Evolutionary conservation across 2,888 invertebrate species (phyloP), one percentile per base, ranked within the genome.

Genomic region (Eupithecia centaureata): DNA sequence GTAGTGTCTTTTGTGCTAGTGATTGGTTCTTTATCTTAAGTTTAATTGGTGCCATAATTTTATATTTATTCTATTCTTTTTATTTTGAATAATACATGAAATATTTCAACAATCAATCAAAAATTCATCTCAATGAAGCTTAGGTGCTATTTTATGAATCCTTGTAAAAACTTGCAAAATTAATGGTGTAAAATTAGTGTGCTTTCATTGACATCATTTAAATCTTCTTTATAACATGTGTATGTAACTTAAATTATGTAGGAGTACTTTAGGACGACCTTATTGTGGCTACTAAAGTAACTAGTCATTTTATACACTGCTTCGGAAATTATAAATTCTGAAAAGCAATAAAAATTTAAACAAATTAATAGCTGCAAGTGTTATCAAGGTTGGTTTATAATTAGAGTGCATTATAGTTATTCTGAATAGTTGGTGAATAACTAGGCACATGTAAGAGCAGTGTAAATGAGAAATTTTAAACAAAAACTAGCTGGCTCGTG

Each of bases 21-120:
- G 27, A 61, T 61, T 66, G 65, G 61, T 70, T 68, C 57, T 70
- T 30, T 71, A 64, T 68, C 76, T 79, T 72, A 77, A 76, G 77
- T 77, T 82, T 76, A 77, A 70, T 83, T 83, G 85, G 88, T 88
- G 88, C 88, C 88, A 88, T 88, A 87, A 47, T 65, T 63, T 32
- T 52, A 61, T 57, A 77, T 75, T 71, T 72, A 74, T 76, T 73
- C 65, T 70, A 63, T 70, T 13, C 38, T 56, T n/a, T 56, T 56
- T 56, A 30, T 54, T 1, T 54, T 54, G n/a, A 28, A 54, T 27
- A 13, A 13, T 10, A 28, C n/a, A 56, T 30, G 12, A 22, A 57
- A 22, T 30, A 22, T 56, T 30, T 30, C n/a, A n/a, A 8, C 18
- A 18, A 30, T 30, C 8, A 2, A 30, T 30, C 54, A 56, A 30